A percentile compares a stretch with the other conserved stretches of the same genome.
phyloP scores from a whole-genome alignment of 2,888 invertebrate genomes.

The Eueremaeus valkanovi region DNA sequence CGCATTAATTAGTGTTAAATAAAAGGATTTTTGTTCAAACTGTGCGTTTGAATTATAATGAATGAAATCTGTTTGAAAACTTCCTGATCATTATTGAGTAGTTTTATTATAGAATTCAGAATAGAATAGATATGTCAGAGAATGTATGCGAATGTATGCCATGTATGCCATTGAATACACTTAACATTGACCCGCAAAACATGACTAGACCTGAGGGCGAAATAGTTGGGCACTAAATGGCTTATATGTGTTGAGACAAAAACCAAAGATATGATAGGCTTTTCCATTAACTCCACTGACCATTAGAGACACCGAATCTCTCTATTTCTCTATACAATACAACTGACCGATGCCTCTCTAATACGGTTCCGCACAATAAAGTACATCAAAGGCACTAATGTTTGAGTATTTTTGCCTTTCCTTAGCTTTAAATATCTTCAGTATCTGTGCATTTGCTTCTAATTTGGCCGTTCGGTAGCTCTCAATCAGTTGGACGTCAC shows the following conservation, averaged over 20 bases:
- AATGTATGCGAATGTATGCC: neutral
- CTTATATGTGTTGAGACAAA: neutral
- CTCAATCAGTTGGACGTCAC: conserved; percentile 1
- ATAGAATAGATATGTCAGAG: too few relatives aligned
- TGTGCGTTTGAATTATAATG: too few relatives aligned
- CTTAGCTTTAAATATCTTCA: neutral
- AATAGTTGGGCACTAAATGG: neutral
- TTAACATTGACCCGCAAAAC: conserved; percentile 23
- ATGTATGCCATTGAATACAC: conserved; percentile 1
- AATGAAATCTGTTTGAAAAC: neutral
- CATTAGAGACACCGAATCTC: conserved; percentile 11
- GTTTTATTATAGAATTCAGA: too few relatives aligned
- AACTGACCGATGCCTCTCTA: neutral
- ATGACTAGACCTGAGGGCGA: conserved; percentile 3
- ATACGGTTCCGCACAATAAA: neutral
- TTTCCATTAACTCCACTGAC: conserved; percentile 20
- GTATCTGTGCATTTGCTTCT: neutral
- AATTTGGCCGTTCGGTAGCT: neutral
- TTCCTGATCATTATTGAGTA: neutral
- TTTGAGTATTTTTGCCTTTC: neutral
- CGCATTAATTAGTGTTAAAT: neutral
- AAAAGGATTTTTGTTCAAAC: neutral
- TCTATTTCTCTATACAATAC: too few relatives aligned
- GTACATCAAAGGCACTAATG: neutral
- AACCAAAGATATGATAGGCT: neutral